These are phyloP conservation scores for Polietes domitor DNA, from an alignment of 2,888 invertebrate species.

Conservation along the genomic window DNA sequence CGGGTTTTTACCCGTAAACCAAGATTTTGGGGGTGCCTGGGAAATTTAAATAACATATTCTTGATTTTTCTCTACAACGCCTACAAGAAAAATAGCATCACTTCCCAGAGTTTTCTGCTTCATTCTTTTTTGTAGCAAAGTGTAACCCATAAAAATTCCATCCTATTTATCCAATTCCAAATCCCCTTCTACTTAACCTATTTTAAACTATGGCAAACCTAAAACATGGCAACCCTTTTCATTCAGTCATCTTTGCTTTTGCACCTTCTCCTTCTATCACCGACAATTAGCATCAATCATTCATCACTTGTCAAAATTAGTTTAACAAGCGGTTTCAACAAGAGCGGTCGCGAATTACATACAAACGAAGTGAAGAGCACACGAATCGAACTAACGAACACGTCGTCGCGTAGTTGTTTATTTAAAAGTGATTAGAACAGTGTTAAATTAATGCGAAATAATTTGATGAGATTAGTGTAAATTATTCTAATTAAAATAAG, in stretches of 20 bases:
- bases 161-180: too few species aligned
- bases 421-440: slow-evolving; percentile 24
- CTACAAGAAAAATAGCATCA: too few species aligned
- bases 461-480: slow-evolving; percentile 4
- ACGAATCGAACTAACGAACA: not conserved
- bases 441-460: slow-evolving; percentile 12
- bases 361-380: not conserved
- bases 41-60: too few species aligned
- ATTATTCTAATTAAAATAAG: not conserved
- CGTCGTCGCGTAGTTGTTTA: slow-evolving; percentile 8
- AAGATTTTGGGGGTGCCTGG: too few species aligned
- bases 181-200: too few species aligned
- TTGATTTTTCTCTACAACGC: too few species aligned
- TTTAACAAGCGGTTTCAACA: slow-evolving; percentile 21
- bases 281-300: slow-evolving; percentile 20
- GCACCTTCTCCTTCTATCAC: not conserved
- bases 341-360: slow-evolving; percentile 12
- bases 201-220: too few species aligned
- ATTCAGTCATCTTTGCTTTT: not conserved
- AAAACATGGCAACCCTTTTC: slow-evolving; percentile 3
- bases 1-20: too few species aligned
- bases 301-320: slow-evolving; percentile 46
- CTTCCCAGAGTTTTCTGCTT: too few species aligned
- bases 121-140: too few species aligned
- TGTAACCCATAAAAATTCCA: too few species aligned